These are phyloP conservation scores for Nipponacmea schrenckii DNA, from an alignment of 2,888 invertebrate genomes.

Conservation along the genomic window DNA sequence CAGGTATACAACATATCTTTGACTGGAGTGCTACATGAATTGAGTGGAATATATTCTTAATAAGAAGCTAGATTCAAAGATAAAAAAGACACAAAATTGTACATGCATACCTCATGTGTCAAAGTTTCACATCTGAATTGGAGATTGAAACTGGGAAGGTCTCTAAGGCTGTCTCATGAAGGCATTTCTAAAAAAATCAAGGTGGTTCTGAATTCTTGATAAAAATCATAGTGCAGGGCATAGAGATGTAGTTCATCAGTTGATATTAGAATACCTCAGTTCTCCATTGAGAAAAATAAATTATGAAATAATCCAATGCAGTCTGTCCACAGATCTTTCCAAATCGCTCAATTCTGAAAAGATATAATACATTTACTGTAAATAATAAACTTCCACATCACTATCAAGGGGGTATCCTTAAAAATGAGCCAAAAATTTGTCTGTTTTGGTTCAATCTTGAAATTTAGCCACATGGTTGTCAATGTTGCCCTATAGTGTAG, in stretches of 20 bases:
- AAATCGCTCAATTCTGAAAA: slow-evolving; percentile 9
- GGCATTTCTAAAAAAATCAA: slow-evolving; percentile 2
- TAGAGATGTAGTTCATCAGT: slow-evolving; percentile 8
- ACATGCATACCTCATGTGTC: slow-evolving; percentile 6
- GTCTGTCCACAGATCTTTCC: slow-evolving; percentile 8
- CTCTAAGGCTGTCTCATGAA: slow-evolving; percentile 2
- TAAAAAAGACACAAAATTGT: neutral
- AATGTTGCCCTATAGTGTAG: neutral
- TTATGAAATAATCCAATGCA: slow-evolving; percentile 8
- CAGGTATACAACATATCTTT: slow-evolving; percentile 3
- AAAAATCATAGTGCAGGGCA: slow-evolving; percentile 8
- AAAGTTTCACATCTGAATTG: slow-evolving; percentile 8
- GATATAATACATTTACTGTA: slow-evolving; percentile 4
- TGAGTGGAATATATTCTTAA: slow-evolving; percentile 5
- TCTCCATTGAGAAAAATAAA: slow-evolving; percentile 9
- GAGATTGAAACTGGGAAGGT: slow-evolving; percentile 3
- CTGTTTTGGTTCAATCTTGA: slow-evolving; percentile 6
- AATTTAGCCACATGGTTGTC: neutral
- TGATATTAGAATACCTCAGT: slow-evolving; percentile 7
- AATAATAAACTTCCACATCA: slow-evolving; percentile 6
- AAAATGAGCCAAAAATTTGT: neutral
- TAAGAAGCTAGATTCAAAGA: neutral
- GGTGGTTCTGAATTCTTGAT: slow-evolving; percentile 9
- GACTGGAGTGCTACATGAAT: slow-evolving; percentile 5
- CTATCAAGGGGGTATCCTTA: neutral